Evolutionary conservation across 2,797 vertebrate species (phyloP).

Genomic region (Pseudopleuronectes americanus): DNA sequence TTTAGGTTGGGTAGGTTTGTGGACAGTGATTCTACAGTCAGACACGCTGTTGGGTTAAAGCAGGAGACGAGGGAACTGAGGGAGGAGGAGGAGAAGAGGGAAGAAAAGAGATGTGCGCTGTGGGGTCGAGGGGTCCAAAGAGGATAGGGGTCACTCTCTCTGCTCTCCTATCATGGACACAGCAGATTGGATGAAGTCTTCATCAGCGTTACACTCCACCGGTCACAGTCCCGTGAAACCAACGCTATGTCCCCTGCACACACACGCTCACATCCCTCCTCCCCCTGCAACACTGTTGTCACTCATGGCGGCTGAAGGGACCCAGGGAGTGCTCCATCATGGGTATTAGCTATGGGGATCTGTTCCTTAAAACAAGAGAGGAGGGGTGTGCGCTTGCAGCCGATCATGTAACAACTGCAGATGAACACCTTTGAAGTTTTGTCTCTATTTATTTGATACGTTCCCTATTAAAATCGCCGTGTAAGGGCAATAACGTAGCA

Average conservation of each 20-base stretch:
- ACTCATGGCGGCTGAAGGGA: conserved; percentile 53
- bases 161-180: conserved; percentile 59
- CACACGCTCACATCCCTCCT: conserved; percentile 30
- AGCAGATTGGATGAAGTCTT: conserved; percentile 69
- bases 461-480: conserved; percentile 35
- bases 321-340: conserved; percentile 65
- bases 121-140: conserved; percentile 27
- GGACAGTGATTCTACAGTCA: background rate
- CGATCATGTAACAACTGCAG: conserved; percentile 55
- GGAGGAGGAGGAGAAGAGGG: background rate
- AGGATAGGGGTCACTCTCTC: conserved; percentile 56
- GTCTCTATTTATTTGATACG: conserved; percentile 37
- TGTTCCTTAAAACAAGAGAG: conserved; percentile 62
- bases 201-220: conserved; percentile 70
- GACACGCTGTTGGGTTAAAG: background rate
- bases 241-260: conserved; percentile 49
- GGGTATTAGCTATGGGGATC: conserved; percentile 77
- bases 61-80: background rate
- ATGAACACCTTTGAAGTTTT: conserved; percentile 56
- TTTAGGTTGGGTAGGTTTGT: background rate
- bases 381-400: conserved; percentile 52
- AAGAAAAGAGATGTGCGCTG: conserved; percentile 16
- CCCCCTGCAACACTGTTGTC: conserved; percentile 55
- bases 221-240: conserved; percentile 76
- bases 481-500: conserved; percentile 14